These are phyloP conservation scores for Apamea anceps DNA, from an alignment of 2,888 invertebrate species.

Conservation along the genomic window DNA sequence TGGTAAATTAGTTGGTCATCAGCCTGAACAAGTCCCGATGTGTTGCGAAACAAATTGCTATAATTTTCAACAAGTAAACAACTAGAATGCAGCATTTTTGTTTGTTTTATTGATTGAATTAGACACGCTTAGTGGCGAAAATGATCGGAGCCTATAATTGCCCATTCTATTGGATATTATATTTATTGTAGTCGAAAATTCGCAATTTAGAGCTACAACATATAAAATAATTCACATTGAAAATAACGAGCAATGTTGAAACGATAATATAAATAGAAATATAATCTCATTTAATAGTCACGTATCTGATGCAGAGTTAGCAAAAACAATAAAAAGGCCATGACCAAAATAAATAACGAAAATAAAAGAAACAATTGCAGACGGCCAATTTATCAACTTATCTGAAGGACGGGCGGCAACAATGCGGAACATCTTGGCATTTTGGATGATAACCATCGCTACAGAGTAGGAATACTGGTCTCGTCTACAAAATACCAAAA, in stretches of 20 bases:
- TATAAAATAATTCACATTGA: slow-evolving; percentile 31
- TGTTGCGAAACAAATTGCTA: slow-evolving; percentile 42
- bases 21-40: slow-evolving; percentile 38
- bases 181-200: slow-evolving; percentile 17
- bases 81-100: slow-evolving; percentile 21
- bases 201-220: background rate
- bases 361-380: slow-evolving; percentile 65
- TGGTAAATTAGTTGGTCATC: slow-evolving; percentile 45
- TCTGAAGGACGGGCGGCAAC: slow-evolving; percentile 61
- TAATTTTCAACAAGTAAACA: slow-evolving; percentile 39
- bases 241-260: slow-evolving; percentile 30
- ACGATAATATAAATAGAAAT: slow-evolving; percentile 31
- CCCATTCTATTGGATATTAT: slow-evolving; percentile 6
- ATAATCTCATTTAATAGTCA: slow-evolving; percentile 41
- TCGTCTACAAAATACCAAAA: slow-evolving; percentile 41
- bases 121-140: slow-evolving; percentile 38
- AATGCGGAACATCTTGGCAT: slow-evolving; percentile 70
- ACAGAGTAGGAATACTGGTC: slow-evolving; percentile 50
- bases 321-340: slow-evolving; percentile 65
- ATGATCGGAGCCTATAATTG: slow-evolving; percentile 35
- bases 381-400: slow-evolving; percentile 64
- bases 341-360: slow-evolving; percentile 48
- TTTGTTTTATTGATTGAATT: slow-evolving; percentile 57
- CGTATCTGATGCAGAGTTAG: slow-evolving; percentile 23
- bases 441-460: slow-evolving; percentile 62